Conservation (phyloP, 2,797 vertebrate species). For the Emydoidea blandingii region DNA sequence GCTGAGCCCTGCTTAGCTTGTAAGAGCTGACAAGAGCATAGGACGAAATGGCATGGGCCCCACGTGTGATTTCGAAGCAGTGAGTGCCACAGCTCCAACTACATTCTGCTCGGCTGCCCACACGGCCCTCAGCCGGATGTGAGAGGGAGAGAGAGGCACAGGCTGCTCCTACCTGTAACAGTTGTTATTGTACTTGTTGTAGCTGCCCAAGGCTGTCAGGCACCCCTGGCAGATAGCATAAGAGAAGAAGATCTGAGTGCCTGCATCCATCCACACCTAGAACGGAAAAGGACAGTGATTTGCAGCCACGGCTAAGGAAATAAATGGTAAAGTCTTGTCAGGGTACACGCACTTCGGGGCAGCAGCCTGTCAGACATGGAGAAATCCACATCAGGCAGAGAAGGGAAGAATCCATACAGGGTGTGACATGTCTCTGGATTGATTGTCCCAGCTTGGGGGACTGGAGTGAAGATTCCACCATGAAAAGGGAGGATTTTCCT, state of each 20-base stretch:
- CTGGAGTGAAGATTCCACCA: not conserved
- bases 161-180: slow-evolving; percentile 88
- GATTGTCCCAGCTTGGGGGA: not conserved
- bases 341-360: not conserved
- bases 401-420: not conserved
- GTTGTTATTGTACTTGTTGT: slow-evolving; percentile 95
- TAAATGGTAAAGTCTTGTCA: not conserved
- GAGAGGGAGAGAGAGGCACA: too few relatives aligned
- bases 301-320: slow-evolving; percentile 14
- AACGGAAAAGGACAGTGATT: slow-evolving; percentile 44
- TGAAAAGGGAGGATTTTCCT: not conserved
- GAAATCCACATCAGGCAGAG: not conserved
- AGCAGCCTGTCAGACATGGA: not conserved
- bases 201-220: slow-evolving; percentile 93
- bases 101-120: too few relatives aligned
- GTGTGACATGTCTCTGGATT: not conserved
- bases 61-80: too few relatives aligned
- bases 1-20: too few relatives aligned
- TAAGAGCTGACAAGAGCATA: too few relatives aligned
- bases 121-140: too few relatives aligned
- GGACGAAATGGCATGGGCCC: too few relatives aligned
- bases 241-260: slow-evolving; percentile 92
- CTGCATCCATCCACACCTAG: slow-evolving; percentile 92
- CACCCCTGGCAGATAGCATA: slow-evolving; percentile 91
- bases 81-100: too few relatives aligned